Evolutionary conservation across 2,113 vertebrate species (phyloP).

Genomic region (Symphodus melops): DNA sequence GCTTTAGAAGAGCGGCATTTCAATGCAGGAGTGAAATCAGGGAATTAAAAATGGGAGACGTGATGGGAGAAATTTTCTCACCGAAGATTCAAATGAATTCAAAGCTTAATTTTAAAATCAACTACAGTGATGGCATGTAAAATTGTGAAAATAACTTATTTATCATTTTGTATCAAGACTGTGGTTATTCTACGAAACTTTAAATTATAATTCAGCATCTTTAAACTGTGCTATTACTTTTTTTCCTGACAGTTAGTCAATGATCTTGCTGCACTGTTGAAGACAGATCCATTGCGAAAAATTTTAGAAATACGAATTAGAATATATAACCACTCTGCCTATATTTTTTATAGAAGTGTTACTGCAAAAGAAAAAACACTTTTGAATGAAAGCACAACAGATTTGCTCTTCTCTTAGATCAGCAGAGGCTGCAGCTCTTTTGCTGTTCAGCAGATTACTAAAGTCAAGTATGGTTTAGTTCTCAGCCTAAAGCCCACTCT

Average conservation of each 20-base stretch:
- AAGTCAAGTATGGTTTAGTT: constrained; percentile 73
- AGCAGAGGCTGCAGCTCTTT: constrained; percentile 36
- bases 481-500: constrained; percentile 47
- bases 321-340: too few species aligned
- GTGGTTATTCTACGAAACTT: too few species aligned
- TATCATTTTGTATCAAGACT: constrained; percentile 1
- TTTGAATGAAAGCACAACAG: neutral
- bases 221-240: too few species aligned
- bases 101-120: neutral
- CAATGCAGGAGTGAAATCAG: constrained; percentile 41
- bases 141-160: neutral
- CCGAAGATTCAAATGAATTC: too few species aligned
- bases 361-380: neutral
- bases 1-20: constrained; percentile 31
- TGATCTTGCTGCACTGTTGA: too few species aligned
- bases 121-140: neutral
- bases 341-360: too few species aligned
- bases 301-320: too few species aligned
- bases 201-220: too few species aligned
- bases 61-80: constrained; percentile 19
- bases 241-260: too few species aligned
- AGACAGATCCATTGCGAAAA: too few species aligned
- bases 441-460: constrained; percentile 64
- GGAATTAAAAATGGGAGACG: constrained; percentile 29
- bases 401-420: constrained; percentile 8